phyloP scores from a whole-genome alignment of 2,797 vertebrate species.

The Anolis apletophallus region DNA sequence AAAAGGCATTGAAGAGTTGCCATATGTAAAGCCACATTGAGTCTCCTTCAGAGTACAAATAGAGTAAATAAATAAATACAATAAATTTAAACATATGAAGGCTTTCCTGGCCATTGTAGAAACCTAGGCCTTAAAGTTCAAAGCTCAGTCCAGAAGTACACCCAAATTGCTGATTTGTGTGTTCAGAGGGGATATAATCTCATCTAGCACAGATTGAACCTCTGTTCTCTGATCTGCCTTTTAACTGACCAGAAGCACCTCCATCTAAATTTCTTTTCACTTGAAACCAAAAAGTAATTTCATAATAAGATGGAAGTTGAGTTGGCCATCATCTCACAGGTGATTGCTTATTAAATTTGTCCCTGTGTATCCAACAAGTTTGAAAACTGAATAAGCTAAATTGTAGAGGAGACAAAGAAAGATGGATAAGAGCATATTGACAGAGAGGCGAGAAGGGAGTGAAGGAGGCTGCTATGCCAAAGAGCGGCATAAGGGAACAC shows the following conservation, averaged over 20 bases:
- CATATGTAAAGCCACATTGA: too few species aligned
- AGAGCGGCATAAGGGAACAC: constrained; percentile 41
- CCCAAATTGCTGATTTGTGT: too few species aligned
- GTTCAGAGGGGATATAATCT: too few species aligned
- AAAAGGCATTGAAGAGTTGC: too few species aligned
- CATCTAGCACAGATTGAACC: too few species aligned
- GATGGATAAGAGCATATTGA: constrained; percentile 38
- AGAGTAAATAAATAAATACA: too few species aligned
- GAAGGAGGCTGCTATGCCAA: background rate
- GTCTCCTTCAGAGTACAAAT: too few species aligned
- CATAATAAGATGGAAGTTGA: background rate
- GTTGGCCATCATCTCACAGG: background rate
- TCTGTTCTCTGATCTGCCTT: too few species aligned
- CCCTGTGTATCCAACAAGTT: background rate
- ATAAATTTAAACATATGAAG: too few species aligned
- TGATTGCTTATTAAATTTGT: background rate
- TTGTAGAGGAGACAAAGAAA: background rate
- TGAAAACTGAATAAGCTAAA: background rate
- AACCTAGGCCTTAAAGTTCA: too few species aligned
- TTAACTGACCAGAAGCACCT: background rate
- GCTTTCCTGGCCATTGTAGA: too few species aligned
- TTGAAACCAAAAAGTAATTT: background rate
- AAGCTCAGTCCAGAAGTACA: too few species aligned
- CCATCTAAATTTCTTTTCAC: background rate
- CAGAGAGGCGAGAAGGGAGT: background rate